Evolutionary conservation across 1,140 invertebrate genomes (phyloP).

Genomic region (Probaryconus sp.): DNA sequence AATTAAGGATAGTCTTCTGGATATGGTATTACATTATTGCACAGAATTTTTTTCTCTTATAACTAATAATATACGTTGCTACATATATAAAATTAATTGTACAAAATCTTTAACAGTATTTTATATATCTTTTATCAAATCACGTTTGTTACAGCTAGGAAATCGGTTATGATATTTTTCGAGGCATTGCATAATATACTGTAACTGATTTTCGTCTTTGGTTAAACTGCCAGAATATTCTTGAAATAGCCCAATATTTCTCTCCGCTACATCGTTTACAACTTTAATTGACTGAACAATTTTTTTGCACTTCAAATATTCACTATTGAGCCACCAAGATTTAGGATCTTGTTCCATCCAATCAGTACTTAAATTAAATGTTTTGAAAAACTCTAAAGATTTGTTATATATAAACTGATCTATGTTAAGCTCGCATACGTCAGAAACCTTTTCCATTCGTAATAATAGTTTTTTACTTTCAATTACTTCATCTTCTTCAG

Average conservation of each 20-base stretch:
- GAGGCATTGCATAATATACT: neutral
- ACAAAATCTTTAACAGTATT: no score
- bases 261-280: neutral
- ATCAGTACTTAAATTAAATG: neutral
- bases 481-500: no score
- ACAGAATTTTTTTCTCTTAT: no score
- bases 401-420: slow-evolving; percentile 4
- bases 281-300: neutral
- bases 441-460: no score
- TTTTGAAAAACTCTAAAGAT: neutral
- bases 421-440: neutral
- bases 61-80: no score
- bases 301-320: neutral
- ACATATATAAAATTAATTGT: no score
- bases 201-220: neutral
- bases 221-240: neutral
- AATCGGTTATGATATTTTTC: neutral
- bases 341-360: neutral
- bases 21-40: no score
- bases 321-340: neutral
- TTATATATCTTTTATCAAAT: no score
- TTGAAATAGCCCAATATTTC: no score
- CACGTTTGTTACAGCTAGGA: neutral
- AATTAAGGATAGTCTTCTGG: no score
- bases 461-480: no score